Evolutionary conservation across 2,888 invertebrate genomes (phyloP), one percentile per base, ranked within the genome.

Genomic region (Lasioglossum figueresi): DNA sequence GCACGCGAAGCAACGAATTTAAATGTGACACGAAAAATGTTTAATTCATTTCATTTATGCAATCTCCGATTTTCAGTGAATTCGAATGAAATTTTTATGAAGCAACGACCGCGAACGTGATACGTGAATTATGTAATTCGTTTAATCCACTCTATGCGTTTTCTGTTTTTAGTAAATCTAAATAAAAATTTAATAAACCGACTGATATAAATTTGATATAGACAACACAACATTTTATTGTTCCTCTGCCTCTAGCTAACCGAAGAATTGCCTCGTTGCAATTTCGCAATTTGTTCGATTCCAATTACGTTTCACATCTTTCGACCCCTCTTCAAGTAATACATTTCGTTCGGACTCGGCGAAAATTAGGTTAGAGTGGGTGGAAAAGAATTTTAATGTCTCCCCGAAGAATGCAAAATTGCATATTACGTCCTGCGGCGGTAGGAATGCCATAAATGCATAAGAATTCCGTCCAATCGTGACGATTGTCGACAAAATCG

Each of bases 41-140:
- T 52, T n/a, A n/a, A 52, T 52, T 52, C 52, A 52, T 52, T 52
- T n/a, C 52, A n/a, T 52, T 52, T 52, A 52, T n/a, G n/a, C 52
- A 52, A 2, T n/a, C 23, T 52, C 52, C 3, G 52, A 23, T 52
- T 52, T 52, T n/a, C 1, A n/a, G 23, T n/a, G 52, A 52, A 52
- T 52, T n/a, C n/a, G 23, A n/a, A 10, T 52, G 3, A 52, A 52
- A 52, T 52, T 52, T 52, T 52, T 8, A 10, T n/a, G 52, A 52
- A 52, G 19, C 48, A 19, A 52, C 52, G 8, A 23, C 23, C 23
- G 23, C 0, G 19, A 8, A 23, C 10, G 8, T 10, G 8, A 52
- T 23, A 52, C 23, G 23, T 0, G 8, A 52, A 52, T 8, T 23
- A 23, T 52, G 2, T 2, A 52, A 52, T 52, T 52, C 52, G 23